Conservation (phyloP, 2,888 invertebrate species). For the Camponotus fellah region DNA sequence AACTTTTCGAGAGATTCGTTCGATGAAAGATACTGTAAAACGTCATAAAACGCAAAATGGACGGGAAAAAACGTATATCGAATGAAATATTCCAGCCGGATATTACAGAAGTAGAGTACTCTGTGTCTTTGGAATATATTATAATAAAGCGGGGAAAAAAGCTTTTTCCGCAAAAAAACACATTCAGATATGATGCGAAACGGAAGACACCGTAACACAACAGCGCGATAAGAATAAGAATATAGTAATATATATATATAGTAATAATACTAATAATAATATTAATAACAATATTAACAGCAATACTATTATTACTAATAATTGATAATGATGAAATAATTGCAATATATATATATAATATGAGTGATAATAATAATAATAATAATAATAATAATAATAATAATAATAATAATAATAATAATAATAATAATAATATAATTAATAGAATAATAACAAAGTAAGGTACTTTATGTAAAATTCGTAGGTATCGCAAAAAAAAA, state of each 20-base stretch:
- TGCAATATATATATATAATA: constrained; percentile 56
- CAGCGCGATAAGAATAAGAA: constrained; percentile 36
- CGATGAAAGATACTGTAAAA: constrained; percentile 4
- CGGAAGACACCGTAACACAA: constrained; percentile 33
- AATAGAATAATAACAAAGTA: constrained; percentile 69
- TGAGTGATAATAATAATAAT: constrained; percentile 40
- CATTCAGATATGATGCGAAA: constrained; percentile 14
- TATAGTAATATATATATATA: constrained; percentile 2
- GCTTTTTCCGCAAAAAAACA: not conserved
- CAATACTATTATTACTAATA: constrained; percentile 52
- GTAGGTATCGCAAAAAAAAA: constrained; percentile 76
- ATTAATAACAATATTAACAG: constrained; percentile 58
- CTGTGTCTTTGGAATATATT: constrained; percentile 32
- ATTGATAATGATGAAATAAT: constrained; percentile 57
- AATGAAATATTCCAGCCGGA: constrained; percentile 25
- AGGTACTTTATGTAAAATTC: constrained; percentile 84
- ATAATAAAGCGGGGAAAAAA: not conserved
- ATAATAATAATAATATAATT: constrained; percentile 57
- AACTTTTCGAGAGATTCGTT: constrained; percentile 1
- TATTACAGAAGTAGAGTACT: constrained; percentile 10
- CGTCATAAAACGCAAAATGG: constrained; percentile 10
- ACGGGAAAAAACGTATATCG: constrained; percentile 6
- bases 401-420: constrained; percentile 56
- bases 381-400: constrained; percentile 51
- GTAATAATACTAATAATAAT: constrained; percentile 56